Conservation (phyloP, 2,797 vertebrate genomes). For the Micrastur ruficollis region DNA sequence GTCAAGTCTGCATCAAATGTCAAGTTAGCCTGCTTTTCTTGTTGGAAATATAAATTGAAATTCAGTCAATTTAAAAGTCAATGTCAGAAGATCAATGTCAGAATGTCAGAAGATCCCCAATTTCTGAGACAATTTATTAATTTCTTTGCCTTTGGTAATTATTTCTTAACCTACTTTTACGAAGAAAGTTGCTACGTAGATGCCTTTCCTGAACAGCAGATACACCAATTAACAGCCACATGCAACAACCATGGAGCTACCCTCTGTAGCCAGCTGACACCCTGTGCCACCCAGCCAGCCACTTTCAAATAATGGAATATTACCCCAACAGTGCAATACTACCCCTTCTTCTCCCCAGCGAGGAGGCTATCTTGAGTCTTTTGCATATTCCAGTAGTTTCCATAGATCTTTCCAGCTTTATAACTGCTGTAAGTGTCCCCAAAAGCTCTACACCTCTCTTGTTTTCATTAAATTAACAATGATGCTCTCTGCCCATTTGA, state of each 20-base stretch:
- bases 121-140: neutral
- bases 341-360: neutral
- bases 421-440: neutral
- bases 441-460: neutral
- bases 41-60: neutral
- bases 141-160: neutral
- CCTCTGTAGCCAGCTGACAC: neutral
- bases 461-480: neutral
- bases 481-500: neutral
- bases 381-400: neutral
- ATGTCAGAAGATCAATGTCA: neutral
- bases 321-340: neutral
- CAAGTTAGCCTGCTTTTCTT: neutral
- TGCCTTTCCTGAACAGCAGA: neutral
- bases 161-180: neutral
- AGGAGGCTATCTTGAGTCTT: neutral
- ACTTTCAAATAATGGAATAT: neutral
- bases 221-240: neutral
- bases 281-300: neutral
- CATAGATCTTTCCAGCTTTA: neutral
- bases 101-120: neutral
- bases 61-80: neutral
- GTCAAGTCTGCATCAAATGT: neutral
- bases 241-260: rapidly evolving
- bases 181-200: neutral